A percentile compares a stretch with the other conserved stretches of the same genome.
These are phyloP conservation scores for Pelusios castaneus DNA, from an alignment of 2,113 vertebrate species.

Conservation along the genomic window DNA sequence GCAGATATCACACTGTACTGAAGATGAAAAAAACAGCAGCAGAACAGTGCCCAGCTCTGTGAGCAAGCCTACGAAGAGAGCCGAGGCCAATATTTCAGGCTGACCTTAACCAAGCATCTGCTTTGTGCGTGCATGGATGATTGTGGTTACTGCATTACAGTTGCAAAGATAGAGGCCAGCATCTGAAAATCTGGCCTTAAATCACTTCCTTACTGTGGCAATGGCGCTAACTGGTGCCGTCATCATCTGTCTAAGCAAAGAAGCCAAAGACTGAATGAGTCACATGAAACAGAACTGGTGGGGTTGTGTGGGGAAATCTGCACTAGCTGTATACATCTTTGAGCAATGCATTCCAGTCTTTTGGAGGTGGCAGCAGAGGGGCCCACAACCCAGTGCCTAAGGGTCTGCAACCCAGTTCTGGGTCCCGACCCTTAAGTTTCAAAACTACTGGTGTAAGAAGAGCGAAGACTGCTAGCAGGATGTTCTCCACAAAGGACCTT, in stretches of 20 bases:
- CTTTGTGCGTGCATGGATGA: slow-evolving; percentile 35
- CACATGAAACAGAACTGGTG: not conserved
- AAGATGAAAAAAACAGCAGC: slow-evolving; percentile 58
- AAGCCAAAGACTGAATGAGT: not conserved
- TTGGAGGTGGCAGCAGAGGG: too few relatives aligned
- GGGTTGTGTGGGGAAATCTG: not conserved
- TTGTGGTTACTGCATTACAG: not conserved
- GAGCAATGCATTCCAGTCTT: too few relatives aligned
- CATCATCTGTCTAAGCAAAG: not conserved
- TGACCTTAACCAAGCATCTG: slow-evolving; percentile 24
- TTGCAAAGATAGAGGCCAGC: slow-evolving; percentile 12
- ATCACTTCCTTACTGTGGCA: not conserved
- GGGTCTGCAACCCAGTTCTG: too few relatives aligned
- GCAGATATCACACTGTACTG: not conserved
- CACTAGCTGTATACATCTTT: not conserved
- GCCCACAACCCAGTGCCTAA: too few relatives aligned
- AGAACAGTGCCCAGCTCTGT: slow-evolving; percentile 58
- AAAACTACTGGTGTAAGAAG: not conserved
- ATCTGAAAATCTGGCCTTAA: slow-evolving; percentile 22
- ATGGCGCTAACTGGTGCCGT: not conserved
- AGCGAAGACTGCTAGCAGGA: not conserved
- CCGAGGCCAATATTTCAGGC: slow-evolving; percentile 20
- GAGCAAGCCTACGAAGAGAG: slow-evolving; percentile 18
- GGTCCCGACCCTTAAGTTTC: too few relatives aligned
- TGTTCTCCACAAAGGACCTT: not conserved